Evolutionary conservation across 2,797 vertebrate genomes (phyloP).

Genomic region (Sphenodon punctatus): DNA sequence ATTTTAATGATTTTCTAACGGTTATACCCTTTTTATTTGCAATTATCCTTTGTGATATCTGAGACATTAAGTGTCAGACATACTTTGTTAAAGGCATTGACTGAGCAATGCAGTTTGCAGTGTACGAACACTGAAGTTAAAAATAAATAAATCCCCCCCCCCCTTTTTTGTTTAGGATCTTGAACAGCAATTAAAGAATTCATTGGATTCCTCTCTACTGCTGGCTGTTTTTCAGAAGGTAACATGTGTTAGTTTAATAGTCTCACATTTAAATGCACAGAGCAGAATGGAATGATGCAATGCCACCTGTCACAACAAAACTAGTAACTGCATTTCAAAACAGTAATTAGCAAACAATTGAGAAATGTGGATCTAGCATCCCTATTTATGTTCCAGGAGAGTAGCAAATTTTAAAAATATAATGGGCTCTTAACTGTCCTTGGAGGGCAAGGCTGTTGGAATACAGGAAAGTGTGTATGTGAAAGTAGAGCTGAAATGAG

Average conservation of each 20-base stretch:
- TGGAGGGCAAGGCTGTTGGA: not conserved
- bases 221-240: slow-evolving; percentile 58
- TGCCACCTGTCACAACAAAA: not conserved
- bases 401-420: fast-evolving
- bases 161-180: slow-evolving; percentile 42
- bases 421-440: fast-evolving
- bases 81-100: not conserved
- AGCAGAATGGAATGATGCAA: not conserved
- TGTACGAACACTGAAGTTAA: not conserved
- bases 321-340: not conserved
- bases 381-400: fast-evolving
- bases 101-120: not conserved
- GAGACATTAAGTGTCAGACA: not conserved
- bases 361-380: not conserved
- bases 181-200: not conserved
- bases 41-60: not conserved
- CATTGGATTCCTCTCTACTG: not conserved
- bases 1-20: not conserved
- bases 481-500: too few relatives aligned
- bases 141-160: not conserved
- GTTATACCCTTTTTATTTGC: not conserved
- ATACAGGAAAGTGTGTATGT: not conserved
- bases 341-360: fast-evolving
- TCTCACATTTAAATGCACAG: not conserved
- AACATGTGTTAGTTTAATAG: not conserved